Conservation (phyloP, 2,797 vertebrate species). For the Acridotheres tristis region DNA sequence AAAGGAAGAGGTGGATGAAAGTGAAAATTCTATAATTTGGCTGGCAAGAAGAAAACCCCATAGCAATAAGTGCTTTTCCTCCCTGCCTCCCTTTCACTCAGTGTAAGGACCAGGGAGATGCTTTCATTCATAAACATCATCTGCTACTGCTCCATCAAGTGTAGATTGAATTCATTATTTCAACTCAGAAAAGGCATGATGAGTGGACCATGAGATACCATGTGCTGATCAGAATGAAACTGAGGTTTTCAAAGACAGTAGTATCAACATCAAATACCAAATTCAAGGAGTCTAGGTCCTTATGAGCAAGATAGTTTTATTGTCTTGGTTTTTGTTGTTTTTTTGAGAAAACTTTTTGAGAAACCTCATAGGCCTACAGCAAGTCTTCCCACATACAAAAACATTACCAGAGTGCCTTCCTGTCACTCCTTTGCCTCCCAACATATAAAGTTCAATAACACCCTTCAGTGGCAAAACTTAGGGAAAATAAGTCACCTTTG, state of each 20-base stretch:
- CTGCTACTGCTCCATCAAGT: neutral
- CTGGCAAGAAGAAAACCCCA: neutral
- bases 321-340: neutral
- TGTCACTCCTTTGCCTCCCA: neutral
- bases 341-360: neutral
- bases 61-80: neutral
- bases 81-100: neutral
- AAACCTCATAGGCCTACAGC: neutral
- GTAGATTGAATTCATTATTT: neutral
- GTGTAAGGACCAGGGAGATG: neutral
- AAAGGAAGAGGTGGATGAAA: neutral
- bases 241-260: neutral
- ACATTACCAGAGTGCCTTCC: neutral
- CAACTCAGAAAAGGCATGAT: neutral
- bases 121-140: neutral
- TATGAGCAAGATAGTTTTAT: neutral
- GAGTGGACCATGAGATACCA: neutral
- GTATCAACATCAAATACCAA: neutral
- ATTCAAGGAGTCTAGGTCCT: neutral
- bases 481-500: conserved; percentile 38
- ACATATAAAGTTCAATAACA: neutral
- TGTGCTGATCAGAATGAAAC: neutral
- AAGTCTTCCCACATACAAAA: neutral
- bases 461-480: neutral
- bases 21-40: neutral